phyloP scores from a whole-genome alignment of 2,888 invertebrate genomes.

The Lycaena phlaeas region DNA sequence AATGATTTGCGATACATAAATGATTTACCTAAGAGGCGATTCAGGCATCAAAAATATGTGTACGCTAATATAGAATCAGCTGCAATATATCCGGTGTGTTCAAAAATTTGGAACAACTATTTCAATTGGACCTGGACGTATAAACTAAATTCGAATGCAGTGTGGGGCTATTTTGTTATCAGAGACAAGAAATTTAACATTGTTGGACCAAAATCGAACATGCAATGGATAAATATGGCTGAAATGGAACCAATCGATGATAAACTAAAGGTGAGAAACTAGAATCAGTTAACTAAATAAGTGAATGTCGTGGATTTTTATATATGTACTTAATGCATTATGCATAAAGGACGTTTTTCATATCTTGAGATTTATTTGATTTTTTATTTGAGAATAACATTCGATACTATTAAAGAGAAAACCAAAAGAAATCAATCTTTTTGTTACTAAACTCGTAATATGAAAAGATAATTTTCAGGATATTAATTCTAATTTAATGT shows the following conservation, averaged over 20 bases:
- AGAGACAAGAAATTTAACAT: slow-evolving; percentile 30
- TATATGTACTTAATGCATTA: no score
- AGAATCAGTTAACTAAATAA: no score
- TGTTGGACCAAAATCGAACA: slow-evolving; percentile 32
- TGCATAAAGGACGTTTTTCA: no score
- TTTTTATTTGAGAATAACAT: no score
- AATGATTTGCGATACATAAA: slow-evolving; percentile 16
- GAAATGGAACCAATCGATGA: slow-evolving; percentile 31
- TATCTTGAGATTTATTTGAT: no score
- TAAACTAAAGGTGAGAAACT: slow-evolving; percentile 24
- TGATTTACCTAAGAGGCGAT: slow-evolving; percentile 31
- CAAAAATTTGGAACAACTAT: slow-evolving; percentile 31
- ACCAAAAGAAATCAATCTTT: no score
- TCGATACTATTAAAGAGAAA: no score
- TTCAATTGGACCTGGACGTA: slow-evolving; percentile 63
- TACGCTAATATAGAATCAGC: slow-evolving; percentile 45
- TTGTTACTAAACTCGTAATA: no score
- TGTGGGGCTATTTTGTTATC: slow-evolving; percentile 42
- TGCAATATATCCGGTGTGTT: slow-evolving; percentile 35
- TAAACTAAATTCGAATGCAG: slow-evolving; percentile 39
- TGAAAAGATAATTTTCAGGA: no score
- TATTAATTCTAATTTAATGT: no score
- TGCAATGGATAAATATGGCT: slow-evolving; percentile 32
- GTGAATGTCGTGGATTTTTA: no score
- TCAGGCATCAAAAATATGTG: slow-evolving; percentile 39